Percentiles rank a stretch among this genome's conserved stretches.
Evolutionary conservation across 2,113 vertebrate genomes (phyloP).

Genomic region (Rhipidura dahli): DNA sequence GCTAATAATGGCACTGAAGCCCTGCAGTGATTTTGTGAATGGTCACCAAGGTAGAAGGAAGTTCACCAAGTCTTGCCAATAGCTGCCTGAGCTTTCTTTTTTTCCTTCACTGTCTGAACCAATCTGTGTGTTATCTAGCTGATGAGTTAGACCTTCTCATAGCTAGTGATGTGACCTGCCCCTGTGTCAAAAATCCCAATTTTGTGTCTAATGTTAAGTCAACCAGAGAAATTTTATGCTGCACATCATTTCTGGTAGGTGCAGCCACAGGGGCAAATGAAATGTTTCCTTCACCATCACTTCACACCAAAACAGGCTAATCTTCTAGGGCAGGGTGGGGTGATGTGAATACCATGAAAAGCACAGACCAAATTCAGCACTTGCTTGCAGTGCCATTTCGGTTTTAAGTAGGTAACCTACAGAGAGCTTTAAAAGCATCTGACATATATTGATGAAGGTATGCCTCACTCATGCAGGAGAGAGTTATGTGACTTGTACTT

Average conservation of each 20-base stretch:
- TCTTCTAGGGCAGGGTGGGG: background rate
- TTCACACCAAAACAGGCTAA: background rate
- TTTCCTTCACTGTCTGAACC: background rate
- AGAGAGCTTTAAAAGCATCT: background rate
- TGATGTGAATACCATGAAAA: background rate
- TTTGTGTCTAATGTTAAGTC: background rate
- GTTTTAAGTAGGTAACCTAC: background rate
- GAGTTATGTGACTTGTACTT: background rate
- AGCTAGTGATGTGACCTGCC: background rate
- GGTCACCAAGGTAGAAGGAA: background rate
- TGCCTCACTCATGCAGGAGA: background rate
- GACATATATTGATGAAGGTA: background rate
- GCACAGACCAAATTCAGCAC: background rate
- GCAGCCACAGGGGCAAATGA: background rate
- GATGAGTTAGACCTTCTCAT: background rate
- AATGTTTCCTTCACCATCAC: background rate
- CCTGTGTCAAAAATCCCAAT: background rate
- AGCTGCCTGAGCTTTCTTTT: background rate
- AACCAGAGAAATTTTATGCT: background rate
- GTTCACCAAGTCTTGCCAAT: background rate
- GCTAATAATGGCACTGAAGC: background rate
- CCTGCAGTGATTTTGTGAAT: background rate
- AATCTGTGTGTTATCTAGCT: background rate
- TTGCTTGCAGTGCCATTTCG: background rate
- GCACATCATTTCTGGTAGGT: background rate